Base-by-base conservation (phyloP, 2,888 invertebrate species). In the Eumacrocentrus americanus region DNA sequence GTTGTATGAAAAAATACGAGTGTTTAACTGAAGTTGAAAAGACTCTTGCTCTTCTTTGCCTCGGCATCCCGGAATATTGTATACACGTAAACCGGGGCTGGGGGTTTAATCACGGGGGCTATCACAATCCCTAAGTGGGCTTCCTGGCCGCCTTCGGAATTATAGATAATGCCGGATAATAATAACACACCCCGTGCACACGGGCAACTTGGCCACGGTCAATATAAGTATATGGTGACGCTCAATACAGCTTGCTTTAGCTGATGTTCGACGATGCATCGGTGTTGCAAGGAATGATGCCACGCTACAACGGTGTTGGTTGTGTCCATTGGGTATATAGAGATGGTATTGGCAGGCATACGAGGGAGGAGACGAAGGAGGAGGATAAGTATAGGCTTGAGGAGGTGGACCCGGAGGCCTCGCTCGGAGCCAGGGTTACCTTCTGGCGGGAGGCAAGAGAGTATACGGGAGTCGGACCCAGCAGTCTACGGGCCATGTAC, bases 101-200 rank as follows among this genome's bases (percentile, higher is more conserved):
- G 70, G 73, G 75, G 74, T 77, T 79, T 79, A 80, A 80, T 80
- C 78, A 77, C 77, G 78, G 79, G 77, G 78, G 78, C 79, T 80
- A 79, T 80, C 79, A 78, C 79, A 77, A 77, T 79, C 71, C 77
- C 76, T 79, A 80, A 80, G 80, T 80, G 79, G 79, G 80, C 79
- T 80, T 80, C 80, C 80, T 80, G 80, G 72, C 65, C 59, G 55
- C 76, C 74, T 76, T 77, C 78, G 72, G 79, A 80, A 80, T 80
- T 80, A 80, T 77, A 79, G 80, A 80, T 80, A 80, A 80, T 80
- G 79, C 77, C 79, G 77, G 80, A 80, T 80, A 80, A 80, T 80
- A 80, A 80, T 80, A 79, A 79, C 77, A 76, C 75, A 77, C 72
- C 72, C 44, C 42, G 76, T 71, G 74, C 71, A 74, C 71, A 72